Base-by-base conservation (phyloP, 2,888 invertebrate species). In the Caenorhabditis afra region DNA sequence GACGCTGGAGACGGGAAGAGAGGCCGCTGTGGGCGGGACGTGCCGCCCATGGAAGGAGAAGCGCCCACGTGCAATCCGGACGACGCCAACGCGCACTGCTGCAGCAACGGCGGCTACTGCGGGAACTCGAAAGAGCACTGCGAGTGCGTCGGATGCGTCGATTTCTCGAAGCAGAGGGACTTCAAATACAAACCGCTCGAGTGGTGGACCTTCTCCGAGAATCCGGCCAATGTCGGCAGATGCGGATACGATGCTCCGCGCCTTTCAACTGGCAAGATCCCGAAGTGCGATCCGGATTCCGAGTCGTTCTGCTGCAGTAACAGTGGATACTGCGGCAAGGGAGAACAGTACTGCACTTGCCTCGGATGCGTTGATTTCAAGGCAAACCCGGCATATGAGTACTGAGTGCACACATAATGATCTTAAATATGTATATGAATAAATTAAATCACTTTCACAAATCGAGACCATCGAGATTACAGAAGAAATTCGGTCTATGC, bases 1-100 rank as follows among this genome's bases (percentile, higher is more conserved):
- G 87, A 85, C 49, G 86, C 88, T 0, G 86, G 82, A 12, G 87
- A 88, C 12, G 88, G 87, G 10, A 83, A 83, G 49, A 57, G 88
- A n/a, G 88, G 88, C 10, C 68, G 88, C 10, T 88, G 88, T 71
- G 88, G 88, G 0, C 52, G 81, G 22, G 75, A 76, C 20, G 88
- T 86, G 1, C 87, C 88, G 3, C 76, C 81, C 4, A n/a, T 82
- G 45, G 76, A 87, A 41, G 86, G 84, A 5, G 67, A 79, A 20
- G 68, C 82, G 1, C 83, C 88, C 11, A 87, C 87, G 5, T 88
- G 88, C 71, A 87, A 88, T 53, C 87, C 87, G 7, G 88, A 88
- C 59, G 86, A 87, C 65, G 68, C 73, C 3, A 79, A 76, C 14
- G 86, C 87, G 1, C 81, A 85, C 44, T 88, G 88, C 73, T 88